Conservation (phyloP, 2,888 invertebrate genomes). For the Ectemnius lituratus region DNA sequence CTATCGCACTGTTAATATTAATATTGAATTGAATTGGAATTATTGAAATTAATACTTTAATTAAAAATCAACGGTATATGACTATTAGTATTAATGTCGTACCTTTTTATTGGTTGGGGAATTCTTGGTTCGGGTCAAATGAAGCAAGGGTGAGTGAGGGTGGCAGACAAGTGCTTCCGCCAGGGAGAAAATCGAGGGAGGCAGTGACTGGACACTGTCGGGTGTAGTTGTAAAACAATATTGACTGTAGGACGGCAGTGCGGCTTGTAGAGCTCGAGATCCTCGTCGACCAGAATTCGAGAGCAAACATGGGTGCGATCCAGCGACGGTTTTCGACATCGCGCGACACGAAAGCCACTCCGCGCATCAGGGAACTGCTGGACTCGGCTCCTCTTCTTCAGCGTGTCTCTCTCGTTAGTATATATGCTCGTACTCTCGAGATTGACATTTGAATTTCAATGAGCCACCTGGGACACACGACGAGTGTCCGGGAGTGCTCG, state of each 20-base stretch:
- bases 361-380: constrained; percentile 38
- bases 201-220: constrained; percentile 12
- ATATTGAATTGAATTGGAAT: too few species aligned
- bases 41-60: too few species aligned
- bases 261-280: constrained; percentile 50
- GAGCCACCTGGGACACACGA: constrained; percentile 35
- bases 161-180: neutral
- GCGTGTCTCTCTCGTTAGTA: constrained; percentile 43
- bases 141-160: neutral
- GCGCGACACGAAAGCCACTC: constrained; percentile 58
- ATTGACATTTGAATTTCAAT: constrained; percentile 67
- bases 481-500: constrained; percentile 40
- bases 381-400: constrained; percentile 10
- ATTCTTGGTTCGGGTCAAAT: too few species aligned
- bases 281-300: constrained; percentile 55
- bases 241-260: constrained; percentile 42
- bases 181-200: neutral
- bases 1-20: too few species aligned
- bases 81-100: too few species aligned
- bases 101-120: too few species aligned
- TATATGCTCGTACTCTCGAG: constrained; percentile 59
- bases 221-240: constrained; percentile 53
- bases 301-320: constrained; percentile 67
- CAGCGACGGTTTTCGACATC: constrained; percentile 60
- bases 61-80: too few species aligned